A percentile compares a stretch with the other conserved stretches of the same genome.
Conservation (phyloP, 2,113 vertebrate species). For the Eira barbara region DNA sequence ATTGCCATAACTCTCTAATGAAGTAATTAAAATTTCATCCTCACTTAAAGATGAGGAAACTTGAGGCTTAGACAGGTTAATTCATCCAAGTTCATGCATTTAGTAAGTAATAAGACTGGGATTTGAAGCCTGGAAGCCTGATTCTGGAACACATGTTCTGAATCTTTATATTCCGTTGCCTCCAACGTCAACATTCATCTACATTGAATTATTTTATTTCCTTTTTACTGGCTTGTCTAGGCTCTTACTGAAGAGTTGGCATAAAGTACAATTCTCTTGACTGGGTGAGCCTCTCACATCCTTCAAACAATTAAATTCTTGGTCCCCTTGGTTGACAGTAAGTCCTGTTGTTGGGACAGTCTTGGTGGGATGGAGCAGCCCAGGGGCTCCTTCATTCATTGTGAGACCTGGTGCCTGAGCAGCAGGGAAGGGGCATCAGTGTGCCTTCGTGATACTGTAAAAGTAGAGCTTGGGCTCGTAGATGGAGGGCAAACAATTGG, state of each 20-base stretch:
- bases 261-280: not conserved
- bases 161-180: not conserved
- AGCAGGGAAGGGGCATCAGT: accelerated
- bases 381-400: not conserved
- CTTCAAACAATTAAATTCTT: not conserved
- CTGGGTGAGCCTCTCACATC: too few species aligned
- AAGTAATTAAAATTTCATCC: not conserved
- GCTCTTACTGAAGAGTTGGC: not conserved
- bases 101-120: not conserved
- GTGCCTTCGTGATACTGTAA: not conserved
- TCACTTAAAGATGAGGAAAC: not conserved
- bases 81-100: not conserved
- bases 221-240: not conserved
- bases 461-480: not conserved
- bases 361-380: not conserved
- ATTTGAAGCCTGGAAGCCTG: not conserved
- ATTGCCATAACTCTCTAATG: not conserved
- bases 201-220: not conserved
- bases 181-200: not conserved
- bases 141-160: not conserved
- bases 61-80: not conserved
- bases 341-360: not conserved
- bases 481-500: not conserved
- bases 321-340: not conserved
- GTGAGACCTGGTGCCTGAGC: not conserved